These are phyloP conservation scores for Ptychobarbus kaznakovi DNA, from an alignment of 2,797 vertebrate genomes.

Conservation along the genomic window DNA sequence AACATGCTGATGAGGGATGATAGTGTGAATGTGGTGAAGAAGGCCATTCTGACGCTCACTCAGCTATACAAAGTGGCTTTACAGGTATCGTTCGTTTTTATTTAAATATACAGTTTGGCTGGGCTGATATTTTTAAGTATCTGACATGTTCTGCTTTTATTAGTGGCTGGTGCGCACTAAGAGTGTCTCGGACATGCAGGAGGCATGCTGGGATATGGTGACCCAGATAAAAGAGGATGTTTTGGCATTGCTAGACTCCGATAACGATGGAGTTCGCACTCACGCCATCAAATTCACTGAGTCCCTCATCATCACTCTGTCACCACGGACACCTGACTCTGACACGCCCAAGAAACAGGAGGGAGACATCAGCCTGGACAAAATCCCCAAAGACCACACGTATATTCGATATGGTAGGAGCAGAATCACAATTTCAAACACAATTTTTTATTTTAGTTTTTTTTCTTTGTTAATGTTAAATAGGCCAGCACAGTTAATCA, in stretches of 20 bases:
- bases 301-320: constrained; percentile 90
- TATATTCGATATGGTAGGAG: constrained; percentile 88
- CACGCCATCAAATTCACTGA: constrained; percentile 97
- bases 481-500: not conserved
- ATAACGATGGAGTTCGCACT: constrained; percentile 94
- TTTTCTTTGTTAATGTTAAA: not conserved
- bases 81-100: constrained; percentile 77
- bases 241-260: constrained; percentile 87
- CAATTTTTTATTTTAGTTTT: not conserved
- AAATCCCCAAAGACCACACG: constrained; percentile 87
- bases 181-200: constrained; percentile 86
- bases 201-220: constrained; percentile 95
- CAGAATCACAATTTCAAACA: not conserved
- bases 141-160: not conserved
- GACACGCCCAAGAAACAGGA: constrained; percentile 91
- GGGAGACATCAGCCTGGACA: constrained; percentile 91
- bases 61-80: constrained; percentile 93
- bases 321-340: constrained; percentile 85
- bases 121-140: not conserved
- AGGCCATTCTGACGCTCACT: constrained; percentile 93
- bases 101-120: not conserved
- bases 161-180: constrained; percentile 93
- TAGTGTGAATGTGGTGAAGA: constrained; percentile 95
- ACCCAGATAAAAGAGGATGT: constrained; percentile 92
- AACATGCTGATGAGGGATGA: constrained; percentile 94